Percentiles rank a stretch among this genome's conserved stretches.
These are phyloP conservation scores for Hypanus sabinus DNA, from an alignment of 2,113 vertebrate genomes.

Conservation along the genomic window DNA sequence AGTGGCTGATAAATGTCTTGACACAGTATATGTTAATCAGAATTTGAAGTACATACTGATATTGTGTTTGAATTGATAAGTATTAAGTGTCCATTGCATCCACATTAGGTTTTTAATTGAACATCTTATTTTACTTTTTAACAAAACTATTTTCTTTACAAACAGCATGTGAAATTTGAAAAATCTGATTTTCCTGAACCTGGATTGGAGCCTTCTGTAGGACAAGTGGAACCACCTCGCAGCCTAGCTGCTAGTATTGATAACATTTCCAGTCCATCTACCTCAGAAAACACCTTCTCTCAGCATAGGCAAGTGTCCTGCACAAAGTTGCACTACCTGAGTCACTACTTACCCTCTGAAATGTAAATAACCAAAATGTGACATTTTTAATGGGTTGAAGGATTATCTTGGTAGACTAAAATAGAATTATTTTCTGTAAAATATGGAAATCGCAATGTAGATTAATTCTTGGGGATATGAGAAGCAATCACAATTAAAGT, in stretches of 20 bases:
- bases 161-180: slow-evolving; percentile 25
- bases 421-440: neutral
- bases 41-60: neutral
- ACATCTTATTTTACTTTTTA: neutral
- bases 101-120: no score
- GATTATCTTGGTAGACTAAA: neutral
- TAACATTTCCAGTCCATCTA: slow-evolving; percentile 71
- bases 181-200: slow-evolving; percentile 41
- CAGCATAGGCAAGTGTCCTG: slow-evolving; percentile 65
- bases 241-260: slow-evolving; percentile 54
- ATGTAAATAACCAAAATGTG: neutral
- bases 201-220: slow-evolving; percentile 48
- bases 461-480: neutral
- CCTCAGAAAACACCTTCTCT: slow-evolving; percentile 70
- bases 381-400: neutral
- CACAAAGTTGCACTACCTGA: neutral
- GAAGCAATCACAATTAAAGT: slow-evolving; percentile 17
- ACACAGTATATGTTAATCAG: neutral
- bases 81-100: neutral
- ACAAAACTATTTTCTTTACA: neutral
- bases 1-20: neutral
- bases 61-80: no score
- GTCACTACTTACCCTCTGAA: neutral
- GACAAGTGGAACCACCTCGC: slow-evolving; percentile 53
- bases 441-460: neutral